Evolutionary conservation across 2,797 vertebrate genomes (phyloP), one percentile per base, ranked within the genome.

Genomic region (Channa striata): DNA sequence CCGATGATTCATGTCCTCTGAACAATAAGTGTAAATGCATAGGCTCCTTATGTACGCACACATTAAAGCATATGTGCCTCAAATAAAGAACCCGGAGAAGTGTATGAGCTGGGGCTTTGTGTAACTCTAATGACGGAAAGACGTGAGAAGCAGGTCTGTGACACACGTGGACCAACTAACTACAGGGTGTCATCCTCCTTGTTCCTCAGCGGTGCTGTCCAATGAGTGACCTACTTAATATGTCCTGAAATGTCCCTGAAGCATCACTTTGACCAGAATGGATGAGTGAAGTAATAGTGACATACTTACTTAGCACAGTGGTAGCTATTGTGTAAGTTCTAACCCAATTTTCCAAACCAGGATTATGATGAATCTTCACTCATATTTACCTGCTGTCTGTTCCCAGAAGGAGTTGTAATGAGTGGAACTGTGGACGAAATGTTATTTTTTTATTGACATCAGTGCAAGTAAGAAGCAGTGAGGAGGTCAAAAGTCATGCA

Each of bases 251-350:
- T 49, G 78, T 83, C 59, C 66, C 76, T 30, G 39, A 72, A 51
- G 66, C 48, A 19, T 78, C 54, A 76, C 51, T 62, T 40, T 46
- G 46, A 69, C 75, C 58, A 66, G 34, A 79, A 53, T 25, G 39
- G 51, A 42, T 13, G 34, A 23, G 74, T 74, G 72, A 78, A 64
- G 69, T 78, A 76, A 73, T 40, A 33, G 16, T 80, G 67, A 72
- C 69, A 72, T 23, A 73, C 58, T 66, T 50, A 72, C 60, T 36
- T 8, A 59, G 51, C 13, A 84, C 80, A 84, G 72, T 60, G 73
- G 80, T 13, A 16, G 49, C 43, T 67, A 63, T 79, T 87, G 77
- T 79, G 39, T 33, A 16, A 70, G 54, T 34, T 17, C 34, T 58
- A 42, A 46, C 56, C 7, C 44, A 72, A 30, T 59, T 74, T 80